A percentile compares a stretch with the other conserved stretches of the same genome.
phyloP scores from a whole-genome alignment of 2,888 invertebrate genomes.

The Aspidiotus rigidus region DNA sequence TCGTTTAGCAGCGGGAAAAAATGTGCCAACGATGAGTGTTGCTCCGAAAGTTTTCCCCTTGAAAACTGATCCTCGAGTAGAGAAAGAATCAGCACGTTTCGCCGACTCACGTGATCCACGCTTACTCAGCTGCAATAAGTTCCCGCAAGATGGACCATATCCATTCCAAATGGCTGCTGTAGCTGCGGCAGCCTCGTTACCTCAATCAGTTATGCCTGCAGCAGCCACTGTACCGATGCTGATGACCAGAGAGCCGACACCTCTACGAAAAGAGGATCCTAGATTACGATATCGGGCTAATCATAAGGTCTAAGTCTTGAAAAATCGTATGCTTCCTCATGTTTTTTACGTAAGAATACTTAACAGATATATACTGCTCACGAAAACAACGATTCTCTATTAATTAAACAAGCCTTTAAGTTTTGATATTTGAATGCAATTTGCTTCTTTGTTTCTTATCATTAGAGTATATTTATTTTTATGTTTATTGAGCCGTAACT shows the following conservation, averaged over 20 bases:
- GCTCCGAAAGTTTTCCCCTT: neutral
- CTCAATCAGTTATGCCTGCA: neutral
- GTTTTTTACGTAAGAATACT: no score
- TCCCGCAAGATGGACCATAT: slow-evolving; percentile 10
- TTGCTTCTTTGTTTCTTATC: no score
- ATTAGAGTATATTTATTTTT: no score
- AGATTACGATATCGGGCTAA: slow-evolving; percentile 22
- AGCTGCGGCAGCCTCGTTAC: neutral
- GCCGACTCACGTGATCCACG: slow-evolving; percentile 24
- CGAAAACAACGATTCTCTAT: no score
- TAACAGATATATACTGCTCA: no score
- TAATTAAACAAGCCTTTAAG: no score
- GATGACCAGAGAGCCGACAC: neutral
- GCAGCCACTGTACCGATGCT: neutral
- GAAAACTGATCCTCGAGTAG: neutral
- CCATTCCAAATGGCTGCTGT: slow-evolving; percentile 11
- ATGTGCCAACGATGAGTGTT: neutral
- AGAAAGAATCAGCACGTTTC: neutral
- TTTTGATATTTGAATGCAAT: no score
- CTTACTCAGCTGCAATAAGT: slow-evolving; percentile 9
- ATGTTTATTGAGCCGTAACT: no score
- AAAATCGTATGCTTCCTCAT: no score
- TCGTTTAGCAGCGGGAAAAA: neutral
- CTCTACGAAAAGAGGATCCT: slow-evolving; percentile 23
- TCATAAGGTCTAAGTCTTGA: slow-evolving; percentile 2